Base-by-base conservation (phyloP, 2,797 vertebrate genomes). In the Pteropus rufus region DNA sequence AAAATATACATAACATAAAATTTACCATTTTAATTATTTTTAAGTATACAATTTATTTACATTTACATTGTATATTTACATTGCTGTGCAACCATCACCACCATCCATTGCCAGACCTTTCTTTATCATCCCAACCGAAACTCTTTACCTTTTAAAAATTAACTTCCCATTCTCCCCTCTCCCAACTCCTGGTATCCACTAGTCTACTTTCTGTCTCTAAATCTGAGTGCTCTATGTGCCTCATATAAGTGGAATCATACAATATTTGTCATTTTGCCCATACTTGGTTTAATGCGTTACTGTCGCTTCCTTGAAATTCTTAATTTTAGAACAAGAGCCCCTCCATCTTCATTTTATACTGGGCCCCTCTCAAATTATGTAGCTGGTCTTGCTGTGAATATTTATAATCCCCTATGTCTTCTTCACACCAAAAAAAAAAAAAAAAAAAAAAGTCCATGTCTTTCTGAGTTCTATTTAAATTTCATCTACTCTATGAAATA, bases 401-500 rank as follows among this genome's bases (percentile, higher is more conserved):
- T 56, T 89, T 58, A 11, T 49, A 46, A 72, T 41, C n/a, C 31
- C 9, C 36, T 46, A 39, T 72, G 8, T 54, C 14, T 90, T 80
- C 34, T 73, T 5, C 4, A 54, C 14, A 73, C 58, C 52, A 56
- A 46, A 75, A 56, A 41, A 2, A 36, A 7, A 46, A 75, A 56
- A 56, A 2, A 36, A 7, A 9, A 36, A 36, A 36, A 36, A 36
- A 36, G 6, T 54, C 2, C 31, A 31, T 12, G 67, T 39, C 31
- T n/a, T 73, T 41, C 41, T 82, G 29, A n/a, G 46, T 18, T 79
- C 9, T 84, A 39, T 49, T n/a, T 65, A 86, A 85, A 90, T 67
- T 29, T 85, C 39, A 80, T 29, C n/a, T 67, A 39, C 39, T 65
- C 72, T 31, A 0, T 44, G 39, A 94, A 24, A 56, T 44, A 46